phyloP scores from a whole-genome alignment of 2,113 vertebrate genomes.

The Anthoscopus minutus region DNA sequence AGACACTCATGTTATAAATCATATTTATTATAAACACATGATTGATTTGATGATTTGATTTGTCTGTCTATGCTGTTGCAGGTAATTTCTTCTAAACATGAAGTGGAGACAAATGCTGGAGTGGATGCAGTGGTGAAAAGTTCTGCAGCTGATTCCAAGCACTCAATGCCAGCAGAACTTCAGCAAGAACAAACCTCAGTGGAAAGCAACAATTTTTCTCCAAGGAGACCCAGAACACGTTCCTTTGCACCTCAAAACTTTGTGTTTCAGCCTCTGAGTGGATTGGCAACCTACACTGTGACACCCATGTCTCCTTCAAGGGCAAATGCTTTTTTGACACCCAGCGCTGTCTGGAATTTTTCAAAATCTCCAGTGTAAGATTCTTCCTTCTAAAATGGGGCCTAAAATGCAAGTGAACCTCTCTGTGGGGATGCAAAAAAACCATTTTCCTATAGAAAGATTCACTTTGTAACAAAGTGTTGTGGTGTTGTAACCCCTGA shows the following conservation, averaged over 20 bases:
- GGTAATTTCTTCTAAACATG: constrained; percentile 25
- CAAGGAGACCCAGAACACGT: constrained; percentile 22
- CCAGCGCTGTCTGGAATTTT: constrained; percentile 67
- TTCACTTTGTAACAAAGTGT: neutral
- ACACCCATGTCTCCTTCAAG: constrained; percentile 79
- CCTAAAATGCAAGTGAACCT: neutral
- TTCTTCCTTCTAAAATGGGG: neutral
- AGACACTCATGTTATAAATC: neutral
- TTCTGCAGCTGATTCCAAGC: neutral
- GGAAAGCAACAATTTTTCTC: neutral
- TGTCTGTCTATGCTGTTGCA: neutral
- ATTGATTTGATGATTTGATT: neutral
- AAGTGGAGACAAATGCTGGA: constrained; percentile 3
- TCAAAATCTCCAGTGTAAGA: constrained; percentile 57
- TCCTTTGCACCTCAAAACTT: constrained; percentile 91
- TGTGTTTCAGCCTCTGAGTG: constrained; percentile 81
- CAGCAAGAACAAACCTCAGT: neutral
- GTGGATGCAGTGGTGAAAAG: neutral
- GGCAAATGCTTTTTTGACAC: constrained; percentile 76
- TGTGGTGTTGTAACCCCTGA: neutral
- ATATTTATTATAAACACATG: neutral
- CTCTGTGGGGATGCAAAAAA: neutral
- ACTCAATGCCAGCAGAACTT: neutral
- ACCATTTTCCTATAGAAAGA: neutral
- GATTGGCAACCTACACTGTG: constrained; percentile 75